Evolutionary conservation across 2,888 invertebrate genomes (phyloP), one percentile per base, ranked within the genome.

Genomic region (Temnothorax ravouxi): DNA sequence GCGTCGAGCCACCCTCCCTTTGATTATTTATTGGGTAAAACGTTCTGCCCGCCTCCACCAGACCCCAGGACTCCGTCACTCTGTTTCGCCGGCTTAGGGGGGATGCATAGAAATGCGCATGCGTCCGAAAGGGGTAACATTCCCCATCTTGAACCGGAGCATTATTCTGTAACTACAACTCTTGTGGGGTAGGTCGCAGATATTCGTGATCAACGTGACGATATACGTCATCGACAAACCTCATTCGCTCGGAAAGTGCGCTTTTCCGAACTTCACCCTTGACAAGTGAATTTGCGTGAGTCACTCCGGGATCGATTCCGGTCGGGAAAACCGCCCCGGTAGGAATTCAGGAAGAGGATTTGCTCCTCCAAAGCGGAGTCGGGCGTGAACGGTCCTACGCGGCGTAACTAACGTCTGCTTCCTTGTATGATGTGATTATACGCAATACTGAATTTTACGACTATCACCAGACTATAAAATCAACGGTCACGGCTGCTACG

Each of bases 181-280:
- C 91, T 90, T 91, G 92, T 91, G 92, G 89, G 92, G 91, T 93
- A 93, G 93, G 92, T 93, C 93, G 91, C 88, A 87, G 75, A 80
- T 25, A 69, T 75, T 77, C 38, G 59, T 52, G 80, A 61, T 47
- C 29, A 79, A 75, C 59, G 34, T 13, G 50, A 84, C 82, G 18
- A 3, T 34, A n/a, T 56, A 72, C 80, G 62, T 41, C 77, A 77
- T n/a, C n/a, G 86, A 79, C 85, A 85, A 74, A 84, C 41, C 34
- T 47, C 21, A 8, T 52, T 38, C 8, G 3, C n/a, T 18, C 15
- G 21, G 56, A 50, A 83, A 82, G 89, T 84, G 67, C 50, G 38
- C 52, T 69, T 34, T 29, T 54, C 18, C n/a, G 52, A 21, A 9
- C 47, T 1, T 1, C 29, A 62, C 11, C 13, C 0, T 44, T 11